Evolutionary conservation across 2,888 invertebrate species (phyloP), one percentile per base, ranked within the genome.

Genomic region (Mesochorus sp.): DNA sequence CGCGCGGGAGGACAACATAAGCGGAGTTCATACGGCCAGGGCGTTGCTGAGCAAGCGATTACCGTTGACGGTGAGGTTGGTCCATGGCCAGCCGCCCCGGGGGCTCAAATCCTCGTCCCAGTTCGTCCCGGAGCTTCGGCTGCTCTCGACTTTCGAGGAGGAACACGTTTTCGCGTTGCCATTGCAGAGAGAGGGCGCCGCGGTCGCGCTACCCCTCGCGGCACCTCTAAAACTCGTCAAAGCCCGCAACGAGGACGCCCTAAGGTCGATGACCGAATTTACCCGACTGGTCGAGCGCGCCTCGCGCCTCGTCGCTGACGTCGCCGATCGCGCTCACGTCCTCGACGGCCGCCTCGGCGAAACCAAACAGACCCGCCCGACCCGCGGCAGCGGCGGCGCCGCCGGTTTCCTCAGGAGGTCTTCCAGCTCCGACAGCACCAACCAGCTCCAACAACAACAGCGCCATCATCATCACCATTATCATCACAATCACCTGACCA

Each of bases 1-100:
- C 70, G 98, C 98, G 79, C 95, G 97, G 87, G 97, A 97, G 91
- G 97, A 97, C 87, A 97, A 97, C 92, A 97, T 98, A 81, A 97
- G 97, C 88, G 98, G 98, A 19, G 98, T 98, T 14, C 98, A 98
- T 91, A 96, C 96, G 80, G 97, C 97, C 12, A 95, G 95, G 88
- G 97, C 97, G 86, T 92, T 98, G 82, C 92, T 98, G 70, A 95
- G 95, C 82, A 98, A 98, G 91, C 94, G 98, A 82, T 93, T 98
- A 92, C 98, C 98, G 26, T 93, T 98, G 82, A 97, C 97, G 81
- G 98, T 98, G 12, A 94, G 98, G 87, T 93, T 98, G 86, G 97
- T 98, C 2, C 97, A 97, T 88, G 98, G 98, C 28, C 95, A 96
- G 62, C 95, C 96, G 39, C 98, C 98, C 0, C 93, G 96, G 89